A percentile compares a stretch with the other conserved stretches of the same genome.
These are phyloP conservation scores for Takifugu rubripes DNA, from an alignment of 2,797 vertebrate genomes.

Conservation along the genomic window DNA sequence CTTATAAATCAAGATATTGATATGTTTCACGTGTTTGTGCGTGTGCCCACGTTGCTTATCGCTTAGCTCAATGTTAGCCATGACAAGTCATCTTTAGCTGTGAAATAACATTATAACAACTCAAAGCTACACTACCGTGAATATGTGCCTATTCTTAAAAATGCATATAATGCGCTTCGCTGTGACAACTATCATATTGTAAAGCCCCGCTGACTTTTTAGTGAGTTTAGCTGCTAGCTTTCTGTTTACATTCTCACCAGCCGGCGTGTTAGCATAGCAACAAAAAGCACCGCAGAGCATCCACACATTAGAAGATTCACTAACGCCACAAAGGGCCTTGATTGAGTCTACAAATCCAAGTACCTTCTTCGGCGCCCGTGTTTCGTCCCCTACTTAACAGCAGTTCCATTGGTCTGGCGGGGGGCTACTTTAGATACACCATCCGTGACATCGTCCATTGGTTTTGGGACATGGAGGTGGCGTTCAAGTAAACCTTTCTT, in stretches of 20 bases:
- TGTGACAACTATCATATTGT: no score
- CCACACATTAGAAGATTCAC: not conserved
- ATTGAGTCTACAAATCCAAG: not conserved
- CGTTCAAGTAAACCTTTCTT: not conserved
- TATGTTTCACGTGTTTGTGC: no score
- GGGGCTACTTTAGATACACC: not conserved
- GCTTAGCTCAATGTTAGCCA: no score
- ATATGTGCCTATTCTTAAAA: no score
- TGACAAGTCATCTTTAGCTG: no score
- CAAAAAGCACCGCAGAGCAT: conserved; percentile 2
- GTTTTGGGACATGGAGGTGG: not conserved
- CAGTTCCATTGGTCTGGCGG: not conserved
- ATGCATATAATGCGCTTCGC: no score
- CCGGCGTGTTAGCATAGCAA: conserved; percentile 44
- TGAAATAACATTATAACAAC: no score
- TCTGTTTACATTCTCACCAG: not conserved
- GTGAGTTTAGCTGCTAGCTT: no score
- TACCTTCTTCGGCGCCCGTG: not conserved
- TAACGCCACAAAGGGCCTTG: not conserved
- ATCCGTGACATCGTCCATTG: not conserved
- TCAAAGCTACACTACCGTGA: no score
- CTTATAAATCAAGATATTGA: no score
- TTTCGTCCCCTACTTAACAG: not conserved
- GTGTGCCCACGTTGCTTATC: no score
- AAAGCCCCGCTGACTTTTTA: not conserved